These are phyloP conservation scores for Periophthalmus modestus DNA, from an alignment of 2,113 vertebrate genomes.

Conservation along the genomic window DNA sequence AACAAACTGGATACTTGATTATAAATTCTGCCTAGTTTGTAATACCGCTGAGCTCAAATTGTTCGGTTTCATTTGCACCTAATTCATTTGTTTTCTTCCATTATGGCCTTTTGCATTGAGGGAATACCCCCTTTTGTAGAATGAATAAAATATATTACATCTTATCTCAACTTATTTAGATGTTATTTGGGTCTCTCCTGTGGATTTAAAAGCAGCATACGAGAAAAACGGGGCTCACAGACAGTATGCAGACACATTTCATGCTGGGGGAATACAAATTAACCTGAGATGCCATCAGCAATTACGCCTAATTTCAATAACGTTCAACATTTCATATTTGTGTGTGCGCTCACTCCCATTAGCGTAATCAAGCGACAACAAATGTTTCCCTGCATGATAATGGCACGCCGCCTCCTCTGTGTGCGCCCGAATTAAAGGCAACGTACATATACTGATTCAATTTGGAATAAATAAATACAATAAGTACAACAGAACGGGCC, in stretches of 20 bases:
- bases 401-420: conserved; percentile 64
- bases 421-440: conserved; percentile 65
- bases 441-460: conserved; percentile 66
- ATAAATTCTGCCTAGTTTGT: not conserved
- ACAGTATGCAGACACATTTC: conserved; percentile 67
- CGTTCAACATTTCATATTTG: conserved; percentile 79
- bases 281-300: conserved; percentile 81
- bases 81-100: not conserved
- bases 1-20: not conserved
- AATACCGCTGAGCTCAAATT: not conserved
- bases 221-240: conserved; percentile 17
- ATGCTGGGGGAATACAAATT: conserved; percentile 77
- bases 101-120: not conserved
- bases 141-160: not conserved
- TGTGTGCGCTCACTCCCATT: conserved; percentile 74
- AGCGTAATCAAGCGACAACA: conserved; percentile 81
- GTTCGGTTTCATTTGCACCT: conserved; percentile 3
- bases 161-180: conserved; percentile 29
- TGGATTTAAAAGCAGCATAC: not conserved
- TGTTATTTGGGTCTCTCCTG: conserved; percentile 23
- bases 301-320: conserved; percentile 84
- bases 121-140: conserved; percentile 8
- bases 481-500: conserved; percentile 40
- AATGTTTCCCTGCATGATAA: conserved; percentile 80
- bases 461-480: conserved; percentile 42